phyloP scores from a whole-genome alignment of 2,113 vertebrate genomes.

The Brachyhypopomus gauderio region DNA sequence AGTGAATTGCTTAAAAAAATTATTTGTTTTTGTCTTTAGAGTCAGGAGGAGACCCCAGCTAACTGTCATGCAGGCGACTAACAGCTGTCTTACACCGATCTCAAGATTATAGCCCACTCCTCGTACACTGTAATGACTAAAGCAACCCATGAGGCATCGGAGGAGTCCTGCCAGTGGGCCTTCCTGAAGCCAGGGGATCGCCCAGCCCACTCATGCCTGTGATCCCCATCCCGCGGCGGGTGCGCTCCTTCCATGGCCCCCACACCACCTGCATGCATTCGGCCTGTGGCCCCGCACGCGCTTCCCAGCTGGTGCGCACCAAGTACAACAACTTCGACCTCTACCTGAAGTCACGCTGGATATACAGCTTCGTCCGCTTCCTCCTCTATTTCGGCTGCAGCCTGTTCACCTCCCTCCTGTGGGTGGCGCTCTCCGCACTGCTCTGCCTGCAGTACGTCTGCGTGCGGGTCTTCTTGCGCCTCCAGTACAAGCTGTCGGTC shows the following conservation, averaged over 20 bases:
- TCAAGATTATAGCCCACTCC: background rate
- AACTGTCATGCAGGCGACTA: background rate
- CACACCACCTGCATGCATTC: slow-evolving; percentile 98
- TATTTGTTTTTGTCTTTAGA: slow-evolving; percentile 11
- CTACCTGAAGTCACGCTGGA: slow-evolving; percentile 92
- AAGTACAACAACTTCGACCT: slow-evolving; percentile 98
- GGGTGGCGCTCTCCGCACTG: slow-evolving; percentile 89
- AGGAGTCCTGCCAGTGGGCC: slow-evolving; percentile 58
- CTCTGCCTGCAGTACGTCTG: slow-evolving; percentile 93
- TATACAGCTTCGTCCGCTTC: slow-evolving; percentile 94
- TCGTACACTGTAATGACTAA: slow-evolving; percentile 23
- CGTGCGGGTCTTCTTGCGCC: slow-evolving; percentile 87
- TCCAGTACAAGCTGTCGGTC: slow-evolving; percentile 95
- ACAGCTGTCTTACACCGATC: background rate
- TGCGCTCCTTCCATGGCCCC: slow-evolving; percentile 95
- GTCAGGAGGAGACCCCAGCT: background rate
- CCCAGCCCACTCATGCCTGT: slow-evolving; percentile 88
- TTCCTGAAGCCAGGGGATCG: slow-evolving; percentile 64
- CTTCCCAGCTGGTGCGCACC: slow-evolving; percentile 86
- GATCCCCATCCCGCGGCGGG: slow-evolving; percentile 95
- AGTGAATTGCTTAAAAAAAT: background rate
- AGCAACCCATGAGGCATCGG: slow-evolving; percentile 37
- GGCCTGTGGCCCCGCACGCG: slow-evolving; percentile 86
- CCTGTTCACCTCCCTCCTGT: slow-evolving; percentile 92
- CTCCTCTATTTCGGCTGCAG: slow-evolving; percentile 97